These are phyloP conservation scores for Sebastes fasciatus DNA, from an alignment of 2,113 vertebrate species.

Conservation along the genomic window DNA sequence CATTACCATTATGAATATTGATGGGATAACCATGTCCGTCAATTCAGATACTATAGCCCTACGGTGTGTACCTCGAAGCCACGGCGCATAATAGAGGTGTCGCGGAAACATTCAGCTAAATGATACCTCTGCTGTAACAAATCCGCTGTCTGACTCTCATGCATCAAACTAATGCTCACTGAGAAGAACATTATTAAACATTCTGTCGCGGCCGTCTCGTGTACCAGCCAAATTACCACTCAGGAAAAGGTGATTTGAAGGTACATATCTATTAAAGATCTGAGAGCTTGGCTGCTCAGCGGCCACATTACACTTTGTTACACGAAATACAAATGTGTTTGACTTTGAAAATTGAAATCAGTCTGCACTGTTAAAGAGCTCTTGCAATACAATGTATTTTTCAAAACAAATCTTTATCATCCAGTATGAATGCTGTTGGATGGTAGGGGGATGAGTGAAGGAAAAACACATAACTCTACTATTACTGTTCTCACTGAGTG, in stretches of 20 bases:
- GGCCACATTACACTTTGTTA: slow-evolving; percentile 14
- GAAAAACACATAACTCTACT: not conserved
- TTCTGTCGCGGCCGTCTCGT: slow-evolving; percentile 7
- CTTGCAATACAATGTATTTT: not conserved
- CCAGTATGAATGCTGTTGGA: not conserved
- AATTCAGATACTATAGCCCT: slow-evolving; percentile 7
- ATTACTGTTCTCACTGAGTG: not conserved
- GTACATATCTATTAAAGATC: slow-evolving; percentile 25
- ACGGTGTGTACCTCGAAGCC: not conserved
- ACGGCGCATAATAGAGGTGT: slow-evolving; percentile 39
- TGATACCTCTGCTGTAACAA: slow-evolving; percentile 50
- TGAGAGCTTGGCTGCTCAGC: slow-evolving; percentile 7
- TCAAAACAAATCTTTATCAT: not conserved
- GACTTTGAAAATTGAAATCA: slow-evolving; percentile 24
- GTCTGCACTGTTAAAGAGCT: not conserved
- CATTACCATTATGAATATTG: slow-evolving; percentile 46
- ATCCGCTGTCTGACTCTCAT: slow-evolving; percentile 48
- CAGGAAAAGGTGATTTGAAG: slow-evolving; percentile 35
- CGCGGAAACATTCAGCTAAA: slow-evolving; percentile 42
- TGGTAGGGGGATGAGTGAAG: not conserved
- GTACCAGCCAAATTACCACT: slow-evolving; percentile 37
- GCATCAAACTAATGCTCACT: slow-evolving; percentile 51
- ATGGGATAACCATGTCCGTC: slow-evolving; percentile 29
- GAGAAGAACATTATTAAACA: slow-evolving; percentile 55
- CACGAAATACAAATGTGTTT: slow-evolving; percentile 25